Percentiles rank a stretch among this genome's conserved stretches.
Evolutionary conservation across 2,113 vertebrate species (phyloP).

Genomic region (Anser cygnoides): DNA sequence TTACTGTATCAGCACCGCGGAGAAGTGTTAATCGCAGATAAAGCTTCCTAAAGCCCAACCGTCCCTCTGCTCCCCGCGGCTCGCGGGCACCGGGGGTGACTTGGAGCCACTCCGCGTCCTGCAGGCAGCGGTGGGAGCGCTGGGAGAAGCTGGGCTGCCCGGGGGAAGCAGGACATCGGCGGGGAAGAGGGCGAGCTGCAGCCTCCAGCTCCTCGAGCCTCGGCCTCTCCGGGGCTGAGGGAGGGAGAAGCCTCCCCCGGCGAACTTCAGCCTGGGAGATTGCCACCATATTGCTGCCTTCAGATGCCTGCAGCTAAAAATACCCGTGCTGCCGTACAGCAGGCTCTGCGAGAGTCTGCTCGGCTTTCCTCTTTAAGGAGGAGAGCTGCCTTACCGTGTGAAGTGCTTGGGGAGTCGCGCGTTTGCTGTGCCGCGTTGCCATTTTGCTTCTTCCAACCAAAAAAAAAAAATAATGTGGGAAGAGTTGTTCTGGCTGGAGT

Average conservation of each 20-base stretch:
- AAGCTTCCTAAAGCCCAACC: background rate
- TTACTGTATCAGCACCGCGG: background rate
- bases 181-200: no score
- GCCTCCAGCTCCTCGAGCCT: no score
- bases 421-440: background rate
- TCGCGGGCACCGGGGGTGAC: rapidly evolving
- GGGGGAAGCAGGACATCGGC: no score
- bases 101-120: background rate
- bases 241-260: conserved; percentile 15
- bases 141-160: no score
- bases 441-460: background rate
- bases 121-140: no score
- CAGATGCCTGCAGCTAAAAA: background rate
- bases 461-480: background rate
- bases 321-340: background rate
- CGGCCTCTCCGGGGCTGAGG: background rate
- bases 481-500: conserved; percentile 43
- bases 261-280: conserved; percentile 23
- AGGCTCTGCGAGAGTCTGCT: background rate
- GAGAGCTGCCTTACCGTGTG: background rate
- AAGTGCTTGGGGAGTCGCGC: rapidly evolving
- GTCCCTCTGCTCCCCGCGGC: background rate
- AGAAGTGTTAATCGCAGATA: background rate
- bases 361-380: background rate
- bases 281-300: conserved; percentile 25